Evolutionary conservation across 1,140 invertebrate genomes (phyloP).

Genomic region (Plodia interpunctella): DNA sequence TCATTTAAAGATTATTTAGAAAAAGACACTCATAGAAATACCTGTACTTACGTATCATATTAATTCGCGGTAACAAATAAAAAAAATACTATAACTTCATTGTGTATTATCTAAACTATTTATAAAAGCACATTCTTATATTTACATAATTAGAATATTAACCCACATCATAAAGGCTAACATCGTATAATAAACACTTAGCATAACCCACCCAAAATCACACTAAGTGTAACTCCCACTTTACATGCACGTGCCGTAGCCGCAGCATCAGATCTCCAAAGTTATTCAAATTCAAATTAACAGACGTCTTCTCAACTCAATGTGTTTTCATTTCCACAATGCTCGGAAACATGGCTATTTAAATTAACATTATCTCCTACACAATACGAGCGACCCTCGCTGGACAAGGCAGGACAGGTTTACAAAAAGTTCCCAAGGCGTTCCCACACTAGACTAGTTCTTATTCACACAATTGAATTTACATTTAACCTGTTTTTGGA

Average conservation of each 20-base stretch:
- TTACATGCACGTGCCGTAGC: slow-evolving; percentile 1
- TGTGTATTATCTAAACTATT: too few relatives aligned
- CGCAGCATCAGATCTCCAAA: background rate
- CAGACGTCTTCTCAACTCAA: background rate
- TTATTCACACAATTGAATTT: slow-evolving; percentile 1
- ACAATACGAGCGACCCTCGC: slow-evolving; percentile 13
- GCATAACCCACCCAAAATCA: background rate
- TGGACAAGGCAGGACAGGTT: slow-evolving; percentile 18
- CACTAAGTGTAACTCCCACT: background rate
- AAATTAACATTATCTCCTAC: slow-evolving; percentile 9
- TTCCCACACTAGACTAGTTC: slow-evolving; percentile 21
- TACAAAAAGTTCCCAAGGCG: slow-evolving; percentile 28
- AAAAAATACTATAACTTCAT: too few relatives aligned
- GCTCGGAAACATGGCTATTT: background rate
- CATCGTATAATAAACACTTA: too few relatives aligned
- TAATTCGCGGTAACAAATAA: too few relatives aligned
- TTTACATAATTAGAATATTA: too few relatives aligned
- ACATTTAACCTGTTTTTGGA: slow-evolving; percentile 3
- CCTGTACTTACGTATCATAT: too few relatives aligned
- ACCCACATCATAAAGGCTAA: background rate
- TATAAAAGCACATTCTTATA: too few relatives aligned
- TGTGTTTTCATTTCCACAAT: slow-evolving; percentile 4
- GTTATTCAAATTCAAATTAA: slow-evolving; percentile 7
- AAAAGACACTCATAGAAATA: too few relatives aligned
- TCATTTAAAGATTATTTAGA: too few relatives aligned